Percentiles rank a stretch among this genome's conserved stretches.
Evolutionary conservation across 2,797 vertebrate genomes (phyloP).

Genomic region (Myotis planiceps): DNA sequence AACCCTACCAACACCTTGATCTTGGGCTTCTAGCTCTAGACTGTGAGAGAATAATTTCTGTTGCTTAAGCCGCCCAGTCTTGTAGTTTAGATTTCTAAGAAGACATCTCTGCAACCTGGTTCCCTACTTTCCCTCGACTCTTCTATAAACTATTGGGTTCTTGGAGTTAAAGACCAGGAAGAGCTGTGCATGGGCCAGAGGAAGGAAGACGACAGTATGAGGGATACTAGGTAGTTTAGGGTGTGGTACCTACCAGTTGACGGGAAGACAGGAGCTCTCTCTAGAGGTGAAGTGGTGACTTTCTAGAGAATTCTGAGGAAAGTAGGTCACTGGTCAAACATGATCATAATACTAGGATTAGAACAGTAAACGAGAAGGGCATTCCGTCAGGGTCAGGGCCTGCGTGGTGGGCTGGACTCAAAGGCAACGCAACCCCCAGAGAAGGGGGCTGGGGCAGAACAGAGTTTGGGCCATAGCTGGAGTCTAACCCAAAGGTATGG

Average conservation of each 20-base stretch:
- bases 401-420: not conserved
- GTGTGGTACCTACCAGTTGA: fast-evolving
- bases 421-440: not conserved
- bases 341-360: fast-evolving
- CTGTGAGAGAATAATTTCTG: not conserved
- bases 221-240: fast-evolving
- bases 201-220: too few relatives aligned
- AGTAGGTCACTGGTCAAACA: not conserved
- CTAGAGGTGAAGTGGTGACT: not conserved
- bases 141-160: not conserved
- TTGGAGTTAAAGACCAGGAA: not conserved
- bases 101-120: fast-evolving
- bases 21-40: not conserved
- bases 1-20: not conserved
- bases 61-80: not conserved
- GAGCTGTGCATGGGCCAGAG: not conserved
- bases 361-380: not conserved
- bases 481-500: fast-evolving
- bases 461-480: fast-evolving
- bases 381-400: fast-evolving
- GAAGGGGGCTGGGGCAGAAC: not conserved
- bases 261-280: not conserved
- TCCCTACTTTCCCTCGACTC: not conserved
- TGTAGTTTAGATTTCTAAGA: not conserved
- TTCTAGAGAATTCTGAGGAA: not conserved